Conservation (phyloP, 2,797 vertebrate species). For the Chiroxiphia lanceolata region DNA sequence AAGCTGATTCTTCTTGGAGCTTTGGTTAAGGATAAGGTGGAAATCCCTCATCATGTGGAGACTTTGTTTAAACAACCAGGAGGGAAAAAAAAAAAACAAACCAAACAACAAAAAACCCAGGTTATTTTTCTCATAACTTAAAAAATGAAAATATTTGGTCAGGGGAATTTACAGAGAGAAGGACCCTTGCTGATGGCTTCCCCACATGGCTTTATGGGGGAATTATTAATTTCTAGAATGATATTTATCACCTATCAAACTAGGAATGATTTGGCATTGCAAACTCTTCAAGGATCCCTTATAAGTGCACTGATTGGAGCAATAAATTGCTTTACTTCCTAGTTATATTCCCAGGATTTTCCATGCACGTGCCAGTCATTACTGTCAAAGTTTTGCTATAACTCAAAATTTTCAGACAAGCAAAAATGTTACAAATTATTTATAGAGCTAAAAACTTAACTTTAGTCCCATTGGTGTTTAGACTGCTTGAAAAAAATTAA, state of each 20-base stretch:
- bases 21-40: slow-evolving; percentile 10
- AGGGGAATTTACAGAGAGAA: background rate
- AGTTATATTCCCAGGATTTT: background rate
- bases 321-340: background rate
- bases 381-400: background rate
- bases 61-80: background rate
- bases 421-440: background rate
- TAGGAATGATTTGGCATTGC: background rate
- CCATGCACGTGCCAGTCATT: background rate
- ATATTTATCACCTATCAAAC: background rate
- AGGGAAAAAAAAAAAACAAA: background rate
- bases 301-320: background rate
- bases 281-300: background rate
- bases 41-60: background rate
- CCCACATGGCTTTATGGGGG: background rate
- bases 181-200: background rate
- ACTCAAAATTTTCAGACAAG: background rate
- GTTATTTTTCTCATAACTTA: background rate
- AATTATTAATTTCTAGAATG: background rate
- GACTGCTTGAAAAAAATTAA: background rate
- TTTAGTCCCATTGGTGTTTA: background rate
- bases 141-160: background rate
- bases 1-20: background rate
- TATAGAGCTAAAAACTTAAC: background rate
- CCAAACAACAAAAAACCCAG: background rate